A percentile compares a stretch with the other conserved stretches of the same genome.
Evolutionary conservation across 1,140 invertebrate species (phyloP).

Genomic region (Zaprionus africanus): DNA sequence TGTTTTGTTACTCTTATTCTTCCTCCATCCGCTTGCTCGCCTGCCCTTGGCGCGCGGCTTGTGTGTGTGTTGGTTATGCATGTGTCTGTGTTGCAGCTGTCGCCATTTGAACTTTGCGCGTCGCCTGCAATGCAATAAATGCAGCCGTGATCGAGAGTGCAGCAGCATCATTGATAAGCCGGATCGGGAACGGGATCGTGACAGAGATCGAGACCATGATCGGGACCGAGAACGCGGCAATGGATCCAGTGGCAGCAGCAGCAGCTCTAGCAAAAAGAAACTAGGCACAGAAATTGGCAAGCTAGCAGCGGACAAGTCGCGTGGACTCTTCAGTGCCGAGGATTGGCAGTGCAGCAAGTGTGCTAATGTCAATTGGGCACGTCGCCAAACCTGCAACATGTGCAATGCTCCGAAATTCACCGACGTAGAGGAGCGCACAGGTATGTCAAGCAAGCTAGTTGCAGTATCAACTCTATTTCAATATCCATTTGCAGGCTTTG

Average conservation of each 20-base stretch:
- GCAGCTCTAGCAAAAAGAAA: constrained; percentile 90
- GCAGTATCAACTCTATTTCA: background rate
- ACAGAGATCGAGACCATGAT: constrained; percentile 45
- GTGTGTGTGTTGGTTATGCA: constrained; percentile 30
- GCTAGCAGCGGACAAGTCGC: constrained; percentile 98
- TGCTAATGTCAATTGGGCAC: constrained; percentile 99
- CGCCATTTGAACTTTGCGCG: constrained; percentile 98
- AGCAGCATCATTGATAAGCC: constrained; percentile 59
- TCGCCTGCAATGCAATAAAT: constrained; percentile 95
- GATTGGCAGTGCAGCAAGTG: constrained; percentile 99
- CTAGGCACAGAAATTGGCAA: constrained; percentile 99
- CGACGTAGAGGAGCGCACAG: constrained; percentile 91
- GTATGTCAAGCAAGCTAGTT: constrained; percentile 64
- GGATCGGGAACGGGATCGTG: constrained; percentile 36
- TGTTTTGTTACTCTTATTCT: constrained; percentile 60
- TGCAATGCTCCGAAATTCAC: constrained; percentile 99
- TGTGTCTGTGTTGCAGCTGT: constrained; percentile 87
- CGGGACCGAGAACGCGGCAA: constrained; percentile 64
- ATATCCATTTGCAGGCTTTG: constrained; percentile 87
- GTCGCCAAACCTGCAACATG: constrained; percentile 98
- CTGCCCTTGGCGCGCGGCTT: constrained; percentile 28
- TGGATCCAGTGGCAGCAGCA: constrained; percentile 86
- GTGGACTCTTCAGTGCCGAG: constrained; percentile 98
- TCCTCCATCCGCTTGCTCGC: constrained; percentile 32
- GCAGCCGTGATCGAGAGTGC: constrained; percentile 85